A percentile compares a stretch with the other conserved stretches of the same genome.
Conservation (phyloP, 2,888 invertebrate genomes). For the Onthophagus sagittarius region DNA sequence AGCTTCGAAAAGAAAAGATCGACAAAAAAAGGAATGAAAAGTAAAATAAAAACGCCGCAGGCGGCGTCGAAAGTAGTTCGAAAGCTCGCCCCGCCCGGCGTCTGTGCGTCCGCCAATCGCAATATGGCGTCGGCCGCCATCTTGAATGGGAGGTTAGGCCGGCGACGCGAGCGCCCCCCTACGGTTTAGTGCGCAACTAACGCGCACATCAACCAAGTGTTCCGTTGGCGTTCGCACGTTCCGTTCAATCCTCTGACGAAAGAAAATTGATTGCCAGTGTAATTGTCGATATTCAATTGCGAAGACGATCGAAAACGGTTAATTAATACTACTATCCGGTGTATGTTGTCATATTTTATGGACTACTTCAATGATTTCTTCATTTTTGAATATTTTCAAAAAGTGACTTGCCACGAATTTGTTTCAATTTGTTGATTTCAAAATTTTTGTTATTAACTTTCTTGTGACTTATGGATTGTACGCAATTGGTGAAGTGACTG, state of each 20-base stretch:
- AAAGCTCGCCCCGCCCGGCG: conserved; percentile 34
- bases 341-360: not conserved
- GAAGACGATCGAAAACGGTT: not conserved
- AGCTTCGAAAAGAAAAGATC: conserved; percentile 8
- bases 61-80: conserved; percentile 16
- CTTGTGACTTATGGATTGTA: too few relatives aligned
- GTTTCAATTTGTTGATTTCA: too few relatives aligned
- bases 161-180: conserved; percentile 26
- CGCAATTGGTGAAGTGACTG: too few relatives aligned
- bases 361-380: not conserved
- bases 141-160: conserved; percentile 37
- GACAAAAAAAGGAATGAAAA: not conserved
- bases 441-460: too few relatives aligned
- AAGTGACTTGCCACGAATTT: too few relatives aligned
- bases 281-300: not conserved
- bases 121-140: conserved; percentile 37
- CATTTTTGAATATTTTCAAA: not conserved
- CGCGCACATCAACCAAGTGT: conserved; percentile 36
- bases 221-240: conserved; percentile 32
- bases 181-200: conserved; percentile 19
- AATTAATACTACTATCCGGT: not conserved
- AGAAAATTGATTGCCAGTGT: conserved; percentile 29
- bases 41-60: not conserved
- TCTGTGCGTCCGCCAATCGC: conserved; percentile 37
- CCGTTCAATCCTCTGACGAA: conserved; percentile 36